Base-by-base conservation (phyloP, 1,140 invertebrate species). In the Calephelis nemesis region DNA sequence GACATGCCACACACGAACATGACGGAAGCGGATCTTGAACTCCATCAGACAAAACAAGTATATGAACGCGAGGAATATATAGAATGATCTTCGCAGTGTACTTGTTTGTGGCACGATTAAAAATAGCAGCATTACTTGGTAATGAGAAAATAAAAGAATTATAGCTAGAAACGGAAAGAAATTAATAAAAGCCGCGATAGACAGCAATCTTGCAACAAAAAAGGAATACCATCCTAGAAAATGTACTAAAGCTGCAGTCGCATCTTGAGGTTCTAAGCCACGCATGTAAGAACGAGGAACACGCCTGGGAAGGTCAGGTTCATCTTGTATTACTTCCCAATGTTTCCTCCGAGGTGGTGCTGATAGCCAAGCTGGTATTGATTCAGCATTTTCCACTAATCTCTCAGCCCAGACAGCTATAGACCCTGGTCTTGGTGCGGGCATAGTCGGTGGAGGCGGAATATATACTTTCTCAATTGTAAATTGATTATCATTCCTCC, bases 1-100 rank as follows among this genome's bases (percentile, higher is more conserved):
- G 47, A 93, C 84, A 66, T 95, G 93, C 93, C 95, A 95, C 40
- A 93, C 88, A 9, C 94, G 93, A 5, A 95, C 93, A 73, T 94
- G 93, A 65, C 93, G 95, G 74, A 96, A 96, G 87, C 94, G 95
- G 54, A 96, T 94, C 74, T 95, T 95, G 73, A 96, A 96, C 77
- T 96, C 96, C 72, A 96, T 94, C 39, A 96, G 86, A 78, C 95
- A 95, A 78, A 96, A 94, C 45, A 96, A 92, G 74, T 95, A 96
- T 63, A 96, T 92, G 67, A 95, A 93, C 42, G 94, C 95, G 0
- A 96, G 92, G 84, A 92, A 95, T 67, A 94, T 91, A 87, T 92
- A 95, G 84, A 93, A 96, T 47, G 83, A 92, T 72, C 92, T 84
- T 65, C 82, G 89, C 65, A 92, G 82, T 11, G 89, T 93, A 6